Percentiles rank a stretch among this genome's conserved stretches.
Conservation (phyloP, 2,113 vertebrate species). For the Cariama cristata region DNA sequence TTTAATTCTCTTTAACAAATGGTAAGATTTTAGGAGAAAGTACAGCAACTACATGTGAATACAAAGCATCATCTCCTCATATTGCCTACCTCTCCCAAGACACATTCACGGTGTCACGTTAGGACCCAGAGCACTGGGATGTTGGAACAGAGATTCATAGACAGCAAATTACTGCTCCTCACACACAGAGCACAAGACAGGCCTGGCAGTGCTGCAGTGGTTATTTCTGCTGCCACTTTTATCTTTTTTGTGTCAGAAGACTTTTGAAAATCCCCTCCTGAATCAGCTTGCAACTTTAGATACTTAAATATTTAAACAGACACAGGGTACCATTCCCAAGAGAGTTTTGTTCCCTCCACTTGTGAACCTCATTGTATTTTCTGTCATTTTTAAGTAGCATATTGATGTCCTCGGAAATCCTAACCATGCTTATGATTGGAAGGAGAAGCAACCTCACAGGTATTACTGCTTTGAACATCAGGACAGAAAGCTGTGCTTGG, state of each 20-base stretch:
- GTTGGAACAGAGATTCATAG: background rate
- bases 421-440: background rate
- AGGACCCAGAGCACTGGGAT: background rate
- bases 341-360: background rate
- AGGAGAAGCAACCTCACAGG: background rate
- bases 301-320: conserved; percentile 19
- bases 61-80: background rate
- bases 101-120: background rate
- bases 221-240: background rate
- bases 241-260: background rate
- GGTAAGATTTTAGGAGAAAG: background rate
- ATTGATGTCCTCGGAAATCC: background rate
- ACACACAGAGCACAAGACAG: background rate
- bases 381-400: background rate
- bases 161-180: background rate
- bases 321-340: background rate
- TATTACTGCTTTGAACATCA: background rate
- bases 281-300: background rate
- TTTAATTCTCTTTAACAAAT: background rate
- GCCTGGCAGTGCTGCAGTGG: background rate
- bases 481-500: background rate
- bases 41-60: background rate
- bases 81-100: background rate
- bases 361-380: background rate
- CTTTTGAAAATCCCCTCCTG: background rate